Percentiles rank a stretch among this genome's conserved stretches.
Conservation (phyloP, 2,888 invertebrate species). For the Hypselothyrea guttata region DNA sequence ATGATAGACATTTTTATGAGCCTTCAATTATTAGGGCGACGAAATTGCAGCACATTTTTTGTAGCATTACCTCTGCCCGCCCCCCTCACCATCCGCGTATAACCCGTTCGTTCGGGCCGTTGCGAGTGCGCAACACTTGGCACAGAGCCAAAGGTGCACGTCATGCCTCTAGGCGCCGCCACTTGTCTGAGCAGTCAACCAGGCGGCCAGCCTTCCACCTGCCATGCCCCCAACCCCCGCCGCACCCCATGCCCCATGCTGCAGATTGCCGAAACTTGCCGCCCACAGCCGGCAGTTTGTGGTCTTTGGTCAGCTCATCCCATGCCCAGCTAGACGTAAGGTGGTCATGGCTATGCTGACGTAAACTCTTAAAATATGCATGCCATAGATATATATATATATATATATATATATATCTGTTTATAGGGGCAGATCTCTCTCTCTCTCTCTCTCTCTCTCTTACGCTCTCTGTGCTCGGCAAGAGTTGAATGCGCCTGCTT, state of each 20-base stretch:
- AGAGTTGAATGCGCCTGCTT: constrained; percentile 57
- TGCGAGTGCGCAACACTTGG: constrained; percentile 56
- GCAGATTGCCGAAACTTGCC: too few species aligned
- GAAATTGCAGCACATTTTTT: constrained; percentile 38
- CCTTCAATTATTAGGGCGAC: constrained; percentile 37
- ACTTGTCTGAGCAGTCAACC: constrained; percentile 56
- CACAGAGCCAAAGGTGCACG: constrained; percentile 64
- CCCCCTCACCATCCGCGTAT: too few species aligned
- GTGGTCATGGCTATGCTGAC: constrained; percentile 73
- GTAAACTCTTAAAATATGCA: constrained; percentile 69
- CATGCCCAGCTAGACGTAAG: constrained; percentile 32
- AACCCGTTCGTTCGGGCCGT: not conserved
- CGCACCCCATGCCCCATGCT: not conserved
- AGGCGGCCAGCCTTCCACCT: constrained; percentile 29
- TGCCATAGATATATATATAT: constrained; percentile 20
- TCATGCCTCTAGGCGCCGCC: constrained; percentile 67
- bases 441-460: too few species aligned
- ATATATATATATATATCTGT: constrained; percentile 4
- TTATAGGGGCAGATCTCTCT: not conserved
- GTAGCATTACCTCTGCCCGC: not conserved
- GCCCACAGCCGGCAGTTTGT: not conserved
- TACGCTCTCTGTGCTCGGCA: constrained; percentile 15
- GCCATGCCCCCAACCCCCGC: not conserved
- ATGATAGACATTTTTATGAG: constrained; percentile 17
- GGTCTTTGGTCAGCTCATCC: constrained; percentile 15